Conservation (phyloP, 2,888 invertebrate species). For the Sphinx pinastri region DNA sequence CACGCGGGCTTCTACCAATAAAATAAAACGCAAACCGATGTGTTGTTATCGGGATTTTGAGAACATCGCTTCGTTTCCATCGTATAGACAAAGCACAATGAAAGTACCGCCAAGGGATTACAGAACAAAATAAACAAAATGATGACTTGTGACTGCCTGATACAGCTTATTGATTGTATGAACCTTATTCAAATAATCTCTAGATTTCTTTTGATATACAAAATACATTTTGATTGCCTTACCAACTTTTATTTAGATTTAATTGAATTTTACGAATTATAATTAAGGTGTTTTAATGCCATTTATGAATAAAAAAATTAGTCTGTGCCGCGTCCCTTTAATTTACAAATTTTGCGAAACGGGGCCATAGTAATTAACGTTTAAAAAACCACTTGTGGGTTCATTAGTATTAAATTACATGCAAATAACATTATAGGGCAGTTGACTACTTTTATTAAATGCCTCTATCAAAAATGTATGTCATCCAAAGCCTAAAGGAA, state of each 20-base stretch:
- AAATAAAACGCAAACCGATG: slow-evolving; percentile 64
- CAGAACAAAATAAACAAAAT: slow-evolving; percentile 18
- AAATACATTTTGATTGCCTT: no score
- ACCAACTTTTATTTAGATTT: no score
- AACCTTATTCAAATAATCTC: neutral
- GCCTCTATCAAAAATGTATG: no score
- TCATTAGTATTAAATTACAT: neutral
- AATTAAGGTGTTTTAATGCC: neutral
- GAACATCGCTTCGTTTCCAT: slow-evolving; percentile 34
- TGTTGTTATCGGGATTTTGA: slow-evolving; percentile 61
- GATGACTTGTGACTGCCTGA: slow-evolving; percentile 13
- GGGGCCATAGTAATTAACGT: slow-evolving; percentile 8
- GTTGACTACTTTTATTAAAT: no score
- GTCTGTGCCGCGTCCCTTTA: neutral
- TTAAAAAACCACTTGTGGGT: neutral
- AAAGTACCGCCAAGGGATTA: slow-evolving; percentile 16
- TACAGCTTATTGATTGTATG: neutral
- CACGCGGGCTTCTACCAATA: slow-evolving; percentile 67
- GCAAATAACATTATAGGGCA: neutral
- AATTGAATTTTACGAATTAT: no score
- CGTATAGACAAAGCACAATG: slow-evolving; percentile 25
- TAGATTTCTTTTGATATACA: neutral
- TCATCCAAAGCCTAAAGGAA: no score
- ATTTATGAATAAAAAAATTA: neutral
- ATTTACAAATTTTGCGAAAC: slow-evolving; percentile 4